Evolutionary conservation across 2,113 vertebrate species (phyloP).

Genomic region (Hemiprocne comata): DNA sequence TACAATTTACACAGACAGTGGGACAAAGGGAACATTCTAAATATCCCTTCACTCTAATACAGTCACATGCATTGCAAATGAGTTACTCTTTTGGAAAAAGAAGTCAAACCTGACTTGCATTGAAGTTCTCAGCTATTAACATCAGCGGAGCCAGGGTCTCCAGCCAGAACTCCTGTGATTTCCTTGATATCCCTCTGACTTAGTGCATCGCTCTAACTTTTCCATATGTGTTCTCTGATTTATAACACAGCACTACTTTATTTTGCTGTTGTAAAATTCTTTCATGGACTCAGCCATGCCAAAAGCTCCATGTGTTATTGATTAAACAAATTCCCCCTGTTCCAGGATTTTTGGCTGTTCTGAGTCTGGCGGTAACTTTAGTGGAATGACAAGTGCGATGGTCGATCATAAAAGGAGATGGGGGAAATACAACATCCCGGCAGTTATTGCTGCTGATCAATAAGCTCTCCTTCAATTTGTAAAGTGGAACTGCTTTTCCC

Average conservation of each 20-base stretch:
- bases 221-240: slow-evolving; percentile 60
- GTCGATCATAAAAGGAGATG: neutral
- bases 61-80: slow-evolving; percentile 42
- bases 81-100: slow-evolving; percentile 40
- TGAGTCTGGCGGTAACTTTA: neutral
- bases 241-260: slow-evolving; percentile 26
- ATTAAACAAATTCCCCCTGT: slow-evolving; percentile 54
- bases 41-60: neutral
- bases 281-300: neutral
- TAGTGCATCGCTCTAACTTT: slow-evolving; percentile 28
- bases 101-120: slow-evolving; percentile 45
- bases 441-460: neutral
- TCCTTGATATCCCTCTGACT: slow-evolving; percentile 49
- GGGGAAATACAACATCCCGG: neutral
- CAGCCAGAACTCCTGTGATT: slow-evolving; percentile 63
- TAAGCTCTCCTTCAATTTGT: neutral
- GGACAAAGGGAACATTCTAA: neutral
- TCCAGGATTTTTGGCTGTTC: slow-evolving; percentile 13
- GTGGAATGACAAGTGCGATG: neutral
- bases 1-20: neutral
- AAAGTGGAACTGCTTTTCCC: neutral
- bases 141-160: neutral
- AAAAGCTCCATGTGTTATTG: slow-evolving; percentile 54
- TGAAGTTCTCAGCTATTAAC: slow-evolving; percentile 26
- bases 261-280: slow-evolving; percentile 38